phyloP scores from a whole-genome alignment of 1,140 invertebrate species.

The Dreissena polymorpha region DNA sequence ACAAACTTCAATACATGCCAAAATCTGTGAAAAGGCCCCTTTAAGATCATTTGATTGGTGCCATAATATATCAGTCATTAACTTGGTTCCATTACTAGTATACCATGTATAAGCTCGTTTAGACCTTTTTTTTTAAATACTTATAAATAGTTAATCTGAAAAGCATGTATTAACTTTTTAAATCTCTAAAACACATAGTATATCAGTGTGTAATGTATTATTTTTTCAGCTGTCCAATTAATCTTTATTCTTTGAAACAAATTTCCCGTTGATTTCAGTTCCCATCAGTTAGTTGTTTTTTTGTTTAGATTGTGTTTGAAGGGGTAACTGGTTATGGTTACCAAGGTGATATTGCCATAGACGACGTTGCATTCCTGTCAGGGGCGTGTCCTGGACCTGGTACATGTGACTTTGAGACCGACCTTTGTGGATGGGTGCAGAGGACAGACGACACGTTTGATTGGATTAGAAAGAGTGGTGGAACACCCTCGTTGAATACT shows the following conservation, averaged over 20 bases:
- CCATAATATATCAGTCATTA: too few relatives aligned
- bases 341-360: conserved; percentile 71
- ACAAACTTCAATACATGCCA: too few relatives aligned
- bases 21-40: too few relatives aligned
- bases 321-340: conserved; percentile 63
- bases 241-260: background rate
- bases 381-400: conserved; percentile 59
- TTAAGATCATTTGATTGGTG: too few relatives aligned
- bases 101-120: too few relatives aligned
- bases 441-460: conserved; percentile 70
- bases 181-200: too few relatives aligned
- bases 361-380: conserved; percentile 60
- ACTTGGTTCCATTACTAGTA: too few relatives aligned
- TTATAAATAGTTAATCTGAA: too few relatives aligned
- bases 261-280: background rate
- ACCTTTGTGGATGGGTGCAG: conserved; percentile 72
- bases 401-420: conserved; percentile 71
- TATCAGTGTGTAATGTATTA: too few relatives aligned
- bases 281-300: background rate
- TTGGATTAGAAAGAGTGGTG: conserved; percentile 66
- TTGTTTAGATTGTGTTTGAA: conserved; percentile 67
- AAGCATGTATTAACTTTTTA: too few relatives aligned
- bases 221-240: too few relatives aligned
- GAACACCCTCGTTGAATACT: conserved; percentile 62
- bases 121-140: too few relatives aligned